Conservation (phyloP, 1,140 invertebrate species). For the Phymastichus coffea region DNA sequence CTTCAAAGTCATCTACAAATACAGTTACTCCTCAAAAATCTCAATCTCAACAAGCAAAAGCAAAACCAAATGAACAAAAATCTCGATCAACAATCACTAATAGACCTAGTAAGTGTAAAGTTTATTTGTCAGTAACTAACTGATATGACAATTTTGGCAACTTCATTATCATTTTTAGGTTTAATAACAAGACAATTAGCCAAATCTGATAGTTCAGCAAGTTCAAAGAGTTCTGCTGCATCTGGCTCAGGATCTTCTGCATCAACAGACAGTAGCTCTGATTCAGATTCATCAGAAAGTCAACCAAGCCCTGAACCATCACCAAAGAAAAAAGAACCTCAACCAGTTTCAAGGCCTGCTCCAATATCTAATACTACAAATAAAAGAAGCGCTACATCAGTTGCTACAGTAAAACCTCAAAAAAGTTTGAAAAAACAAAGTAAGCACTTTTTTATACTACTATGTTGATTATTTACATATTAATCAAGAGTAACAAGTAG, state of each 20-base stretch:
- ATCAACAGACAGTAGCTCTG: constrained; percentile 53
- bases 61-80: constrained; percentile 45
- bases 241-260: constrained; percentile 50
- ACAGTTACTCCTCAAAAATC: constrained; percentile 41
- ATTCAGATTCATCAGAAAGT: constrained; percentile 55
- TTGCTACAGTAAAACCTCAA: constrained; percentile 51
- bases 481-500: too few relatives aligned
- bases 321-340: constrained; percentile 49
- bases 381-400: constrained; percentile 52
- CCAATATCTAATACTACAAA: constrained; percentile 41
- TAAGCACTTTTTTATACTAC: constrained; percentile 34
- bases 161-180: constrained; percentile 17
- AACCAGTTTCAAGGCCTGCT: constrained; percentile 33
- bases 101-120: constrained; percentile 42
- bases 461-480: too few relatives aligned
- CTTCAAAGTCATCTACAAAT: constrained; percentile 37
- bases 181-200: constrained; percentile 31
- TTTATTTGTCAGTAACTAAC: neutral
- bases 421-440: constrained; percentile 50
- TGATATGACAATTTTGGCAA: neutral
- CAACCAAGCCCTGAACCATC: constrained; percentile 44
- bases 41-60: constrained; percentile 41
- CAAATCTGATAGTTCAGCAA: constrained; percentile 53
- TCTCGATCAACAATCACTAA: constrained; percentile 36
- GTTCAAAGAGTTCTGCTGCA: constrained; percentile 52